Percentiles rank a stretch among this genome's conserved stretches.
phyloP scores from a whole-genome alignment of 2,888 invertebrate species.

The Anaspis maculata region DNA sequence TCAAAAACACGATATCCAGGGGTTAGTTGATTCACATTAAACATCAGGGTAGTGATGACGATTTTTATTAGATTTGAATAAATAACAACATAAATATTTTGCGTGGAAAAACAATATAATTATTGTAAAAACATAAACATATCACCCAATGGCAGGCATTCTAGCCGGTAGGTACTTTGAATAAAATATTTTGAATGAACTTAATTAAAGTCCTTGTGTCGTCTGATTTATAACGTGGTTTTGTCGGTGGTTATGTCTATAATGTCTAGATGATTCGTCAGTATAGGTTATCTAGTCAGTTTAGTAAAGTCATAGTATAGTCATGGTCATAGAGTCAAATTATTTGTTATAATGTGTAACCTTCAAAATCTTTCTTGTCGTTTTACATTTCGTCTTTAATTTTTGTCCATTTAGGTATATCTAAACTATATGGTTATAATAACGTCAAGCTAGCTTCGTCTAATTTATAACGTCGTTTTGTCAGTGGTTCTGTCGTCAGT shows the following conservation, averaged over 20 bases:
- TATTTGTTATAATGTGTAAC: conserved; percentile 14
- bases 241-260: conserved; percentile 7
- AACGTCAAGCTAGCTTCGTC: no score
- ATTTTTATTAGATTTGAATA: no score
- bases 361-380: conserved; percentile 18
- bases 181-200: no score
- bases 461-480: no score
- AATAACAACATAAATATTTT: conserved; percentile 3
- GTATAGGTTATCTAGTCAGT: no score
- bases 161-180: conserved; percentile 17
- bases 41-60: no score
- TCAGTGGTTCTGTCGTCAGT: conserved; percentile 9
- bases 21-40: no score
- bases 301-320: conserved; percentile 10
- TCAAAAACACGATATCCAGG: no score
- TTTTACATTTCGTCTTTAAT: conserved; percentile 8
- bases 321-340: conserved; percentile 21
- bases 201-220: no score
- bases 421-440: no score
- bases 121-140: conserved; percentile 10
- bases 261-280: conserved; percentile 22
- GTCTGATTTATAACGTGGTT: no score
- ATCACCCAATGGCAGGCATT: conserved; percentile 23
- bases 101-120: conserved; percentile 13
- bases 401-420: no score